These are phyloP conservation scores for Uria lomvia DNA, from an alignment of 2,113 vertebrate species.

Conservation along the genomic window DNA sequence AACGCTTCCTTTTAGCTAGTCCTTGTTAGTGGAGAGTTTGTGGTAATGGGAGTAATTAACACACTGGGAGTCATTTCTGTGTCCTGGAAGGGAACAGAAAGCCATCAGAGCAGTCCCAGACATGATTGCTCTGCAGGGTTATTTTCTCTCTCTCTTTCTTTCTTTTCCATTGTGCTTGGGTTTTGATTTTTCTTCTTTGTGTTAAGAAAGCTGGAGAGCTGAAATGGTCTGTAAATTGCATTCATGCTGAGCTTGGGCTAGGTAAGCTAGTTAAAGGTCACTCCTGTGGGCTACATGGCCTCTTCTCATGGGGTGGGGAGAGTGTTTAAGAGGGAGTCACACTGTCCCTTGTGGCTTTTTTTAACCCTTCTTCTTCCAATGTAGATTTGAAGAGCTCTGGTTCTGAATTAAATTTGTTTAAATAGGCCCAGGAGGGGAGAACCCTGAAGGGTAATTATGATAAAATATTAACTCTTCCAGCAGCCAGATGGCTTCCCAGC, in stretches of 20 bases:
- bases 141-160: conserved; percentile 72
- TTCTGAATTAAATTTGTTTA: conserved; percentile 64
- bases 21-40: conserved; percentile 76
- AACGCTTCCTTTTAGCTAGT: conserved; percentile 43
- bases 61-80: conserved; percentile 74
- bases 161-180: conserved; percentile 67
- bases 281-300: conserved; percentile 58
- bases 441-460: conserved; percentile 56
- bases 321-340: conserved; percentile 33
- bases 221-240: conserved; percentile 77
- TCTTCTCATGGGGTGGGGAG: background rate
- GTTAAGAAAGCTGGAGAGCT: conserved; percentile 72
- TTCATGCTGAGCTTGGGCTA: conserved; percentile 70
- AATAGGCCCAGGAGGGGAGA: conserved; percentile 48
- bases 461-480: conserved; percentile 67
- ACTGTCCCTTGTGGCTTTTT: background rate
- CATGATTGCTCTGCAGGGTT: conserved; percentile 76
- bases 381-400: conserved; percentile 48
- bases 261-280: conserved; percentile 73
- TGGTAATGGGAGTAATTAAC: conserved; percentile 80
- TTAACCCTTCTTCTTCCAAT: conserved; percentile 12
- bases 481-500: conserved; percentile 59
- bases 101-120: conserved; percentile 69
- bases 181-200: conserved; percentile 78
- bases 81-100: conserved; percentile 77